phyloP scores from a whole-genome alignment of 2,797 vertebrate species.

The Catharus ustulatus region DNA sequence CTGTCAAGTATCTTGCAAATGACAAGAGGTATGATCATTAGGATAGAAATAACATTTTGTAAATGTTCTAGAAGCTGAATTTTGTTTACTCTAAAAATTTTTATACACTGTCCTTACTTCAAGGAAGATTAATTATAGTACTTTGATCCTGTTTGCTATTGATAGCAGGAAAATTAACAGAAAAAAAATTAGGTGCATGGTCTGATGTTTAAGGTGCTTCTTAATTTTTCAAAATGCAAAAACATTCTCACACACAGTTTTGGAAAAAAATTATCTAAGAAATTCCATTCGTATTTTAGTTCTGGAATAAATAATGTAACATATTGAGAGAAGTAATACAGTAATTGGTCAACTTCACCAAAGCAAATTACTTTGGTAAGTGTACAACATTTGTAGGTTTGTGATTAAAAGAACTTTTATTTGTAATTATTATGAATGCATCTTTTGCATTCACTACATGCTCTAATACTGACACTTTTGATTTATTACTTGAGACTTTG shows the following conservation, averaged over 20 bases:
- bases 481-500: neutral
- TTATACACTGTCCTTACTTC: neutral
- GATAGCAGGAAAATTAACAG: neutral
- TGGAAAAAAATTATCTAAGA: neutral
- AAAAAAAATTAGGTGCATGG: neutral
- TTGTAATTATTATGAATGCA: slow-evolving; percentile 32
- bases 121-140: neutral
- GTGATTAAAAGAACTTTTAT: slow-evolving; percentile 3
- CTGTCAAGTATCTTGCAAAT: neutral
- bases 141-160: neutral
- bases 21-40: neutral
- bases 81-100: neutral
- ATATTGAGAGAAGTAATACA: neutral
- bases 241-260: neutral
- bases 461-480: neutral
- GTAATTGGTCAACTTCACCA: neutral
- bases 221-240: neutral
- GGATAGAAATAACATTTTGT: neutral
- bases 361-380: neutral
- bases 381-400: neutral
- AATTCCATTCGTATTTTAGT: neutral
- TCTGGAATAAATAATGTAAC: neutral
- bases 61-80: neutral
- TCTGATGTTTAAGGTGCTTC: neutral
- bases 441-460: neutral